Conservation (phyloP, 1,140 invertebrate species). For the Heliconius hermathena region DNA sequence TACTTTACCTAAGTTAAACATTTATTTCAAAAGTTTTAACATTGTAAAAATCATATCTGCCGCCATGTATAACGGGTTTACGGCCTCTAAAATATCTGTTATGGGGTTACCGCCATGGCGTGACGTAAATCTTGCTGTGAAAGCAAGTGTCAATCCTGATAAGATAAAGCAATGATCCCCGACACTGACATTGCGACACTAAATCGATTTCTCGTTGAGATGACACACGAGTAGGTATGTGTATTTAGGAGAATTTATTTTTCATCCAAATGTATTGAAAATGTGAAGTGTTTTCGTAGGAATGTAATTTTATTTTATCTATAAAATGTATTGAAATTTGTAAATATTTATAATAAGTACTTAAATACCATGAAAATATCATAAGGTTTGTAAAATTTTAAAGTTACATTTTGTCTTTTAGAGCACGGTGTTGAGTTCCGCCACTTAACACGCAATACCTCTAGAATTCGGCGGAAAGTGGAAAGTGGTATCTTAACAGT, state of each 20-base stretch:
- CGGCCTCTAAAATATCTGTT: slow-evolving; percentile 7
- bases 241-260: background rate
- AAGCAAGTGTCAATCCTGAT: slow-evolving; percentile 19
- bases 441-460: too few species aligned
- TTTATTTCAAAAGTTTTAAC: background rate
- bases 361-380: too few species aligned
- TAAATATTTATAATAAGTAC: background rate
- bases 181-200: slow-evolving; percentile 14
- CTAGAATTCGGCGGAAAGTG: too few species aligned
- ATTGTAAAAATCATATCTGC: background rate
- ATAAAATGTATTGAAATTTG: too few species aligned
- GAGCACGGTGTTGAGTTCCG: too few species aligned
- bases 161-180: slow-evolving; percentile 21
- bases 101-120: background rate
- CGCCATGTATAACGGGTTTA: background rate
- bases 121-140: slow-evolving; percentile 8
- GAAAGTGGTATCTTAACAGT: too few species aligned
- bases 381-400: too few species aligned
- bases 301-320: background rate
- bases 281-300: too few species aligned
- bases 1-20: background rate
- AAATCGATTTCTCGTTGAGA: slow-evolving; percentile 17
- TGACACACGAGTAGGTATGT: background rate
- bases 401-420: too few species aligned
- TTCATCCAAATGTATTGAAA: background rate